These are phyloP conservation scores for Poeciliopsis gracilis DNA, from an alignment of 2,797 vertebrate species.

Conservation along the genomic window DNA sequence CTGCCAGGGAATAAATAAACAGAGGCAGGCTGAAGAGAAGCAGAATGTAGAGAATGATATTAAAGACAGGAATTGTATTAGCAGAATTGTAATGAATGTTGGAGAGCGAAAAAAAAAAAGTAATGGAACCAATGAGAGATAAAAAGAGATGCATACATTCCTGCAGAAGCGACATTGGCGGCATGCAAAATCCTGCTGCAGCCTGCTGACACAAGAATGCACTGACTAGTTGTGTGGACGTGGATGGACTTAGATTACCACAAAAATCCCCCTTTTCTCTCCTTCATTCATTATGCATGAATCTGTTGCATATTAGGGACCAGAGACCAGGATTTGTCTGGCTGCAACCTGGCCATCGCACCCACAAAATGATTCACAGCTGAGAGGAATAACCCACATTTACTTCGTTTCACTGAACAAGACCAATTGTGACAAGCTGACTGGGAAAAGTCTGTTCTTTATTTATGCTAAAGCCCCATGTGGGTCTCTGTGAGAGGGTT, in stretches of 20 bases:
- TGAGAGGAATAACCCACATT: conserved; percentile 38
- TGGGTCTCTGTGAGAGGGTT: conserved; percentile 15
- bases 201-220: conserved; percentile 48
- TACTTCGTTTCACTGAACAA: conserved; percentile 13
- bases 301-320: conserved; percentile 47
- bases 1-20: conserved; percentile 52
- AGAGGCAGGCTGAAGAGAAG: conserved; percentile 17
- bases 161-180: conserved; percentile 62
- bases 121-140: conserved; percentile 28
- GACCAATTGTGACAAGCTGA: conserved; percentile 6
- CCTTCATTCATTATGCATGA: conserved; percentile 61
- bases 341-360: conserved; percentile 17
- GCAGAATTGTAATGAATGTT: conserved; percentile 50
- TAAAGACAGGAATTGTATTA: conserved; percentile 43
- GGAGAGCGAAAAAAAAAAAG: conserved; percentile 16
- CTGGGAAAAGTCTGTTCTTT: conserved; percentile 29
- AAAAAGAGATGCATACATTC: conserved; percentile 56
- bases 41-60: conserved; percentile 27
- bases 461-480: conserved; percentile 15
- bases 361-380: conserved; percentile 43
- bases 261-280: conserved; percentile 38
- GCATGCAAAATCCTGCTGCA: conserved; percentile 69
- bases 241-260: conserved; percentile 62
- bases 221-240: conserved; percentile 54
- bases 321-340: conserved; percentile 45